These are phyloP conservation scores for Stenopsyche tienmushanensis DNA, from an alignment of 1,140 invertebrate species.

Conservation along the genomic window DNA sequence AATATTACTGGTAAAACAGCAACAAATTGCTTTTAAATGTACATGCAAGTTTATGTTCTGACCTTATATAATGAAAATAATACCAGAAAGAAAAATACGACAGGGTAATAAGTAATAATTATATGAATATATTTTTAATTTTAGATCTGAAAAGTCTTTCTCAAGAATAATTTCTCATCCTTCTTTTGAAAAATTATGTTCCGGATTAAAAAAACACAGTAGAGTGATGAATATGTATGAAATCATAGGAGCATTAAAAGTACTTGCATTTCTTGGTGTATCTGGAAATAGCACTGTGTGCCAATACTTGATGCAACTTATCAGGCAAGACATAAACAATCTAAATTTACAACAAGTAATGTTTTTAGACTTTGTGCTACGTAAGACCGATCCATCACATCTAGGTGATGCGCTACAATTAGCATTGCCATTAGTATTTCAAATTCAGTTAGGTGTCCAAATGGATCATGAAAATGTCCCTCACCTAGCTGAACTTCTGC, in stretches of 20 bases:
- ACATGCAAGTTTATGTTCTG: background rate
- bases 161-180: constrained; percentile 43
- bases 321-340: constrained; percentile 60
- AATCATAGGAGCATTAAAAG: constrained; percentile 58
- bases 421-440: constrained; percentile 64
- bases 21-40: background rate
- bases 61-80: background rate
- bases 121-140: background rate
- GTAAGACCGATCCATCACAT: constrained; percentile 51
- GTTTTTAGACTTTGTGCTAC: constrained; percentile 60
- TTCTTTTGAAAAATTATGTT: constrained; percentile 54
- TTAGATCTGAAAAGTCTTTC: background rate
- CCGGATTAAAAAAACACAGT: constrained; percentile 55
- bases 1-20: background rate
- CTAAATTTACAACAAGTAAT: constrained; percentile 61
- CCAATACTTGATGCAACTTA: constrained; percentile 62
- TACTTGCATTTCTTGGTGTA: constrained; percentile 58
- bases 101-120: background rate
- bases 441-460: constrained; percentile 57
- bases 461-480: constrained; percentile 55
- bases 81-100: too few species aligned
- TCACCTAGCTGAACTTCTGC: constrained; percentile 54
- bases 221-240: constrained; percentile 56
- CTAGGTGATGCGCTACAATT: constrained; percentile 60
- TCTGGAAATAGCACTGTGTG: constrained; percentile 57